These are phyloP conservation scores for Leuciscus waleckii DNA, from an alignment of 2,797 vertebrate species.

Conservation along the genomic window DNA sequence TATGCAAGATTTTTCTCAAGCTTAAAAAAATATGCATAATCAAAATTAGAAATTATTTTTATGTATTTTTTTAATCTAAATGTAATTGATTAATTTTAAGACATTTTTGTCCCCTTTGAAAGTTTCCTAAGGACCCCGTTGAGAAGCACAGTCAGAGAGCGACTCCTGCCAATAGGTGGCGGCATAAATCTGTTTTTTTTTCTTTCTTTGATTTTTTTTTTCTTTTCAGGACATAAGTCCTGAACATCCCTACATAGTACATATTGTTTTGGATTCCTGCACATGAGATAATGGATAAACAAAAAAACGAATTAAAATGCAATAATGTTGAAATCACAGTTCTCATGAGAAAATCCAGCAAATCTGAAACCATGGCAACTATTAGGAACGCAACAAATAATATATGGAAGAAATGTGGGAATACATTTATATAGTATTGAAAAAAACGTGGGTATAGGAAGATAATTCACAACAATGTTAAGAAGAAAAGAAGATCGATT, in stretches of 20 bases:
- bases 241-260: no score
- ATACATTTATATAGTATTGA: neutral
- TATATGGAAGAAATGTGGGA: neutral
- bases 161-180: conserved; percentile 12
- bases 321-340: no score
- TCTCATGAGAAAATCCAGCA: no score
- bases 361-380: no score
- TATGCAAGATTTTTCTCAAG: neutral
- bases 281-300: no score
- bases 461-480: neutral
- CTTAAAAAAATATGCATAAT: neutral
- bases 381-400: neutral
- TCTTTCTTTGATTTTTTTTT: neutral
- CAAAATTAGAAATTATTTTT: neutral
- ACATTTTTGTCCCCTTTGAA: neutral
- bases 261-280: no score
- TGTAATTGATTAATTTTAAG: neutral
- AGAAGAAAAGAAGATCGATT: neutral
- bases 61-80: no score
- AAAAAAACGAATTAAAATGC: no score
- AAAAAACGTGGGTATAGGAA: neutral
- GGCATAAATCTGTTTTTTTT: neutral
- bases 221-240: neutral
- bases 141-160: neutral
- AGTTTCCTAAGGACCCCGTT: neutral